Percentiles rank a stretch among this genome's conserved stretches.
Evolutionary conservation across 1,140 invertebrate species (phyloP).

Genomic region (Pseudomyrmex pallidus): DNA sequence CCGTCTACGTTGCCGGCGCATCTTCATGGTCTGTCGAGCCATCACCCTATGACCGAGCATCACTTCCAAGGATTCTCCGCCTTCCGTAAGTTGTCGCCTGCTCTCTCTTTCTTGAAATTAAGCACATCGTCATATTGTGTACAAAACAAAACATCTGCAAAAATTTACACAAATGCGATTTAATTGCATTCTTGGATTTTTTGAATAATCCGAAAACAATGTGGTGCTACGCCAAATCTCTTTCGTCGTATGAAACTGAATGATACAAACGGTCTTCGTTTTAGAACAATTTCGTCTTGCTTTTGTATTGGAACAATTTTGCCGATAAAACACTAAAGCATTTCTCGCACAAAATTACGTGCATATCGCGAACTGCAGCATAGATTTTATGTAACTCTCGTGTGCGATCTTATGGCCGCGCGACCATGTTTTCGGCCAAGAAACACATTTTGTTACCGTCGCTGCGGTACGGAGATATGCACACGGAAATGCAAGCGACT

Average conservation of each 20-base stretch:
- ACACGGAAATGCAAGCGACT: constrained; percentile 6
- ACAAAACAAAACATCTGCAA: background rate
- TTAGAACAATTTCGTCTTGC: no score
- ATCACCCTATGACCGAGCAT: constrained; percentile 72
- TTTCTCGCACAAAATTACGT: background rate
- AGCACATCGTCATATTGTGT: background rate
- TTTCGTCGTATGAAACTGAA: no score
- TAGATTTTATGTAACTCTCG: background rate
- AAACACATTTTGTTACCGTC: constrained; percentile 21
- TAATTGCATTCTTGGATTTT: no score
- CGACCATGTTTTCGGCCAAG: constrained; percentile 3
- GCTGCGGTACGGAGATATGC: background rate
- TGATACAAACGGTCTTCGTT: background rate
- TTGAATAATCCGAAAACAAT: no score
- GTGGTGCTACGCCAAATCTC: no score
- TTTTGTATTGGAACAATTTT: background rate
- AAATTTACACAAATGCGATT: no score
- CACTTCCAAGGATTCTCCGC: constrained; percentile 80
- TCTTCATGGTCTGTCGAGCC: constrained; percentile 67
- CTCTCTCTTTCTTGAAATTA: background rate
- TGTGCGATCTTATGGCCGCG: no score
- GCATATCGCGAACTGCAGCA: background rate
- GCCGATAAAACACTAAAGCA: no score
- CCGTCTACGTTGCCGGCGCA: constrained; percentile 68
- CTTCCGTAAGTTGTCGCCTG: constrained; percentile 77